Conservation (phyloP, 1,140 invertebrate genomes). For the Drosophila takahashii region DNA sequence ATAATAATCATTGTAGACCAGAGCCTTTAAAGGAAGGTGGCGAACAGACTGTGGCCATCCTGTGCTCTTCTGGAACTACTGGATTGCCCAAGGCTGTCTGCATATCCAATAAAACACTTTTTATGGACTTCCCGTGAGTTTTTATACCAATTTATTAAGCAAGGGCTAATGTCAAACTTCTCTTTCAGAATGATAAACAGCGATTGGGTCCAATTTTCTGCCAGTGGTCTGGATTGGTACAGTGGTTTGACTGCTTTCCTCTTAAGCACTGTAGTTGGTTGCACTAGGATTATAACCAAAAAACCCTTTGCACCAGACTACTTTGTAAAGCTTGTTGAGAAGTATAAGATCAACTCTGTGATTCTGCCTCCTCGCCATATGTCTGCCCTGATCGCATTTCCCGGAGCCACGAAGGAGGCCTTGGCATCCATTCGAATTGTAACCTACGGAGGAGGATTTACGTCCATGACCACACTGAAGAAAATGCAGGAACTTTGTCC, state of each 20-base stretch:
- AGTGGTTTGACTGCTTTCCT: conserved; percentile 57
- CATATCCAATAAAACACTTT: conserved; percentile 86
- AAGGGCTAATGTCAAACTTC: background rate
- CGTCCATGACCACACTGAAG: conserved; percentile 33
- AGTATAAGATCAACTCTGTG: conserved; percentile 63
- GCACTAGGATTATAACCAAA: conserved; percentile 65
- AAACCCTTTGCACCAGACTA: conserved; percentile 49
- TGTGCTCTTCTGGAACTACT: conserved; percentile 90
- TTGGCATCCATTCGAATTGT: conserved; percentile 40
- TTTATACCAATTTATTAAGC: background rate
- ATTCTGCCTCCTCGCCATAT: conserved; percentile 45
- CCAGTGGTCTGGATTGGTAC: conserved; percentile 73
- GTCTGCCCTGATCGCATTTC: conserved; percentile 45
- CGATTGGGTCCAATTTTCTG: conserved; percentile 42
- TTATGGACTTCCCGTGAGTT: conserved; percentile 38
- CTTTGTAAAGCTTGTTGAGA: conserved; percentile 57
- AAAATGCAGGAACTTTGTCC: conserved; percentile 53
- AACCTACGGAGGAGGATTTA: conserved; percentile 50
- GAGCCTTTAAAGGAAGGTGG: conserved; percentile 49
- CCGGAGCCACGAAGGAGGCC: conserved; percentile 36
- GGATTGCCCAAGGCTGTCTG: conserved; percentile 92
- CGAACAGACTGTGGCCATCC: conserved; percentile 75
- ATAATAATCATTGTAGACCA: conserved; percentile 36
- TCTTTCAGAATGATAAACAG: conserved; percentile 45
- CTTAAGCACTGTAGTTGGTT: conserved; percentile 37